Percentiles rank a stretch among this genome's conserved stretches.
Evolutionary conservation across 2,113 vertebrate genomes (phyloP).

Genomic region (Naja naja): DNA sequence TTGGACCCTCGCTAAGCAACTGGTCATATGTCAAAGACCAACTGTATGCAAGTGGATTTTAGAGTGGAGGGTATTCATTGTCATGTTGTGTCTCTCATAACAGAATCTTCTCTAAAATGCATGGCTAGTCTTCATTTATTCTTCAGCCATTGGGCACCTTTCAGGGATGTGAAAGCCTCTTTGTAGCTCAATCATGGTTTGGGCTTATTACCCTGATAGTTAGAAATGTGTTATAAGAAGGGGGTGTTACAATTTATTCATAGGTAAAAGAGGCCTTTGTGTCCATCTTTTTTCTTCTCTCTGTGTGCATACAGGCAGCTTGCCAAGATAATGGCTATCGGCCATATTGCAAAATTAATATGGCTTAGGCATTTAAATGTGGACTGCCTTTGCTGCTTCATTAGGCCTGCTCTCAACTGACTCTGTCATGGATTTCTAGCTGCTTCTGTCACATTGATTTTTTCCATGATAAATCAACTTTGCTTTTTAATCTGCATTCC

Average conservation of each 20-base stretch:
- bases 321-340: not conserved
- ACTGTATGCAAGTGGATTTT: not conserved
- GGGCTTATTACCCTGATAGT: too few relatives aligned
- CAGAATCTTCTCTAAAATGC: too few relatives aligned
- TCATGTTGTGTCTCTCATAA: not conserved
- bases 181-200: not conserved
- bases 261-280: not conserved
- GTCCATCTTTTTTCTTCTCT: not conserved
- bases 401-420: not conserved
- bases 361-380: not conserved
- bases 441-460: conserved; percentile 6
- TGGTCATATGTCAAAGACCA: not conserved
- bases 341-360: not conserved
- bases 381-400: not conserved
- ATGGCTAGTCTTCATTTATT: not conserved
- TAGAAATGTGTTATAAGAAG: not conserved
- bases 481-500: not conserved
- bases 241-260: not conserved
- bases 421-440: not conserved
- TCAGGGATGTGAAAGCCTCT: not conserved
- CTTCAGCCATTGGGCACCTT: not conserved
- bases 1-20: not conserved
- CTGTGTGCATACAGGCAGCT: not conserved
- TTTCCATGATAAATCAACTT: conserved; percentile 4
- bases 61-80: not conserved